Conservation (phyloP, 2,888 invertebrate species). For the Dermolepida albohirtum region DNA sequence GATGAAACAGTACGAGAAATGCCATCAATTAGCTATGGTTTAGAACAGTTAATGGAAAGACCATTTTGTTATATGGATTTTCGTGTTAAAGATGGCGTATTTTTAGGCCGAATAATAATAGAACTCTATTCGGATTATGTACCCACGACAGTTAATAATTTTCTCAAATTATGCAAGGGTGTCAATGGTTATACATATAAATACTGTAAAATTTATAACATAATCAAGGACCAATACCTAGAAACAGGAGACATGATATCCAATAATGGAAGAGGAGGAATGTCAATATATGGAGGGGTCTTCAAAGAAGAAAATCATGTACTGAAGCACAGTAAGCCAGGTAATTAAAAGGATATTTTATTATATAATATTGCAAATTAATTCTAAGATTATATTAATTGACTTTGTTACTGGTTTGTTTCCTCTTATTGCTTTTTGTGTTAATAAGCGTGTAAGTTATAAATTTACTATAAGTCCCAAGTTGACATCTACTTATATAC, state of each 20-base stretch:
- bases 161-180: slow-evolving; percentile 60
- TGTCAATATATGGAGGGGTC: slow-evolving; percentile 66
- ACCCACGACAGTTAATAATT: slow-evolving; percentile 63
- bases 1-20: slow-evolving; percentile 54
- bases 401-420: not conserved
- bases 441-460: no score
- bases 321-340: slow-evolving; percentile 64
- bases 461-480: no score
- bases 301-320: slow-evolving; percentile 66
- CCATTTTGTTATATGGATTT: slow-evolving; percentile 59
- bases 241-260: slow-evolving; percentile 69
- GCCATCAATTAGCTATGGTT: slow-evolving; percentile 56
- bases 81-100: slow-evolving; percentile 56
- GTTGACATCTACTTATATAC: no score
- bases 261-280: slow-evolving; percentile 67
- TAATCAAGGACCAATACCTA: slow-evolving; percentile 65
- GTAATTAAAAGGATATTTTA: slow-evolving; percentile 49
- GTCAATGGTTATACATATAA: slow-evolving; percentile 57
- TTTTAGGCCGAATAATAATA: slow-evolving; percentile 60
- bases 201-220: slow-evolving; percentile 64
- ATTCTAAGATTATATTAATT: not conserved
- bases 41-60: slow-evolving; percentile 45
- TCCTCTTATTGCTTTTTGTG: slow-evolving; percentile 17
- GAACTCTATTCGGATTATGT: slow-evolving; percentile 63
- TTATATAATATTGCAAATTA: slow-evolving; percentile 1